Base-by-base conservation (phyloP, 1,140 invertebrate genomes). In the Protaetia brevitarsis region DNA sequence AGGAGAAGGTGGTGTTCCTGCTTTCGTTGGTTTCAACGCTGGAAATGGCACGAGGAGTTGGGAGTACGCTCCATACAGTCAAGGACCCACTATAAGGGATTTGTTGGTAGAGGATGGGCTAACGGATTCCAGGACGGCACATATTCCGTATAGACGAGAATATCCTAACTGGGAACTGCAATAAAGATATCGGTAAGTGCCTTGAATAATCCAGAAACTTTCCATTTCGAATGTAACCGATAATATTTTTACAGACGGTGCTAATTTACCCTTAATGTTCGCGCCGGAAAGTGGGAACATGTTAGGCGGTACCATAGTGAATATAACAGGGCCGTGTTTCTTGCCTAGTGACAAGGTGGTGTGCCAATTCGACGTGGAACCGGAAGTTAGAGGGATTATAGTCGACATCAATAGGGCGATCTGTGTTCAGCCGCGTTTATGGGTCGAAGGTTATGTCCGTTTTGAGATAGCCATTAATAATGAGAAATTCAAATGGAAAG, bases 131-230 rank as follows among this genome's bases (percentile, higher is more conserved):
- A 2, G 95, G 95, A 36, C 82, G 95, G 69, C 96, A 96, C 70
- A 92, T 96, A 70, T 98, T 97, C 82, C 86, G 96, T 64, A 91
- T 97, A 60, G 95, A 98, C 74, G 95, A 98, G 79, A 92, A 93
- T 73, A 95, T 97, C 75, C 87, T 96, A 77, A 84, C 93, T 66
- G 95, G 94, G 34, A 93, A 90, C 29, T 97, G 95, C 75, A 94
- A 94, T 73, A 94, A 94, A 74, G 91, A 94, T 82, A 91, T 92
- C 29, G 88, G 90, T 92, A 77, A 81, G 19, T 16, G n/a, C n/a
- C n/a, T n/a, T n/a, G n/a, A n/a, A n/a, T n/a, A n/a, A n/a, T n/a
- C n/a, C n/a, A n/a, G n/a, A n/a, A n/a, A n/a, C n/a, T n/a, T n/a
- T n/a, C n/a, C n/a, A n/a, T n/a, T n/a, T n/a, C n/a, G n/a, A n/a